Evolutionary conservation across 2,888 invertebrate genomes (phyloP).

Genomic region (Cetonia aurata): DNA sequence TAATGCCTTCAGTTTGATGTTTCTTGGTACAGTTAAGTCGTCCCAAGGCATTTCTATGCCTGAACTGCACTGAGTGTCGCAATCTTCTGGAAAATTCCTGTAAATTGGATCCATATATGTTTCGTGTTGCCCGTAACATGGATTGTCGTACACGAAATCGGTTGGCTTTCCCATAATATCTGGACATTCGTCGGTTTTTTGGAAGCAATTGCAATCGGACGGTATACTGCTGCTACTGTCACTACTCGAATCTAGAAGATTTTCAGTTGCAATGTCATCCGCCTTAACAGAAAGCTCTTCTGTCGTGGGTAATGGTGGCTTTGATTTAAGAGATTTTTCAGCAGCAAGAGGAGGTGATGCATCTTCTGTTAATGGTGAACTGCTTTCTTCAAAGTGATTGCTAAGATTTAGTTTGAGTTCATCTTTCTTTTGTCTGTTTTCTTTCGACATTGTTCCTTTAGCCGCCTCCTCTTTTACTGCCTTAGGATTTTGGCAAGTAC

Average conservation of each 20-base stretch:
- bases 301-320: too few relatives aligned
- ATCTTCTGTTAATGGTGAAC: too few relatives aligned
- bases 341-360: too few relatives aligned
- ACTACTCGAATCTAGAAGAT: neutral
- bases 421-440: too few relatives aligned
- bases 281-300: too few relatives aligned
- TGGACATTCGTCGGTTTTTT: constrained; percentile 7
- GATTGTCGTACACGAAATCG: constrained; percentile 26
- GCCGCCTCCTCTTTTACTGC: too few relatives aligned
- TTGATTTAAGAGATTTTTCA: too few relatives aligned
- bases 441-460: too few relatives aligned
- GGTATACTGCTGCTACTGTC: constrained; percentile 25
- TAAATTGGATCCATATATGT: constrained; percentile 48
- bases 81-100: constrained; percentile 43
- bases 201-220: constrained; percentile 7
- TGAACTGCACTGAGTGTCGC: constrained; percentile 44
- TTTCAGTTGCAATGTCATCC: too few relatives aligned
- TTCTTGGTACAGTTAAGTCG: constrained; percentile 47
- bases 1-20: constrained; percentile 41
- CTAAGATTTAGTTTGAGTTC: too few relatives aligned
- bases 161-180: constrained; percentile 24
- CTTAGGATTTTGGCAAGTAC: too few relatives aligned
- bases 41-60: constrained; percentile 52
- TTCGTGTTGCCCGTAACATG: constrained; percentile 42
- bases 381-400: too few relatives aligned